A percentile compares a stretch with the other conserved stretches of the same genome.
Conservation (phyloP, 1,140 invertebrate genomes). For the Euura lappo region DNA sequence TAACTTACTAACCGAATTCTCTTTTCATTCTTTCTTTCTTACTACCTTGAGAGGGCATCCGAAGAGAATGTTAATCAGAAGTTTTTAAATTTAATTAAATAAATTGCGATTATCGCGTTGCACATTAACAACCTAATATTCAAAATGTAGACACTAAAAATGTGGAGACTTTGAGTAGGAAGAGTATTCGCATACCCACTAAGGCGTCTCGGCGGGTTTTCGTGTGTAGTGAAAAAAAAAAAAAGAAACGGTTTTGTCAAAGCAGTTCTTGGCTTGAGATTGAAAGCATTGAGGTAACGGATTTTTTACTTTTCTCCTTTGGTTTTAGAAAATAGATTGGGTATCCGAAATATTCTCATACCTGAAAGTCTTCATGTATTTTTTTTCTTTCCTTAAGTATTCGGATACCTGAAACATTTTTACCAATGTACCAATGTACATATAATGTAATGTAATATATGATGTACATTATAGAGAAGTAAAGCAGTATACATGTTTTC, state of each 20-base stretch:
- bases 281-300: neutral
- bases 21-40: conserved; percentile 7
- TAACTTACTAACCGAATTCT: conserved; percentile 53
- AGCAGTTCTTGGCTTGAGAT: conserved; percentile 1
- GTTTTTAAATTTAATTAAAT: neutral
- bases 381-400: neutral
- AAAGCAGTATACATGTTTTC: neutral
- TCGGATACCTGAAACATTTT: conserved; percentile 5
- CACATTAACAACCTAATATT: neutral
- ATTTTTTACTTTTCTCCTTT: neutral
- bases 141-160: neutral
- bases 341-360: conserved; percentile 3
- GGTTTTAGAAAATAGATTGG: neutral
- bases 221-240: neutral
- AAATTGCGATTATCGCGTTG: neutral
- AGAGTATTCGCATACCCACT: conserved; percentile 6
- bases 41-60: conserved; percentile 2
- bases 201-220: neutral
- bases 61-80: conserved; percentile 1
- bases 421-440: neutral
- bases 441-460: too few relatives aligned
- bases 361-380: conserved; percentile 2
- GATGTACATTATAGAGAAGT: neutral
- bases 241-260: neutral
- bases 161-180: conserved; percentile 5